A percentile compares a stretch with the other conserved stretches of the same genome.
phyloP scores from a whole-genome alignment of 37 sponge, comb jelly and placozoan genomes.

The Theonella swinhoei region DNA sequence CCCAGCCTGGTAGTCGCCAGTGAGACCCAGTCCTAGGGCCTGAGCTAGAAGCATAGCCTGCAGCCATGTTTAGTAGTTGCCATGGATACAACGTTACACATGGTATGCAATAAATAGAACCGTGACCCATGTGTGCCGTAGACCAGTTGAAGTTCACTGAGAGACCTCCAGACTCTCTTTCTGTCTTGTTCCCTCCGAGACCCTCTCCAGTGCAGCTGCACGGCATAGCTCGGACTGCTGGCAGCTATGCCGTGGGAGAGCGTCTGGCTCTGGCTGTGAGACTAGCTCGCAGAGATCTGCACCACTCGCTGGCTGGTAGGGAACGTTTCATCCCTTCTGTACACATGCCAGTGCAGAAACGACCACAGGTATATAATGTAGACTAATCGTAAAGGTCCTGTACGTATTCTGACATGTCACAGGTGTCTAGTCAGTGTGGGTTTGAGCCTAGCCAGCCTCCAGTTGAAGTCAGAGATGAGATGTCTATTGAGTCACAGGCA shows the following conservation, averaged over 20 bases:
- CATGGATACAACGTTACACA: slow-evolving; percentile 17
- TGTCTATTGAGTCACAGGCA: not conserved
- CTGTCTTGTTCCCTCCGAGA: too few species aligned
- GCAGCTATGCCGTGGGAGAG: not conserved
- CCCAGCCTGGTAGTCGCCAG: not conserved
- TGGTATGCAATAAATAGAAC: slow-evolving; percentile 27
- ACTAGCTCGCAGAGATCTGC: slow-evolving; percentile 60
- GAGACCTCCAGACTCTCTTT: too few species aligned
- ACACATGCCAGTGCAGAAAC: not conserved
- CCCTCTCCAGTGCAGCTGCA: slow-evolving; percentile 76
- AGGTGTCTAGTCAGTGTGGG: not conserved
- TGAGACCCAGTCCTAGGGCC: not conserved
- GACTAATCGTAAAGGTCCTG: too few species aligned
- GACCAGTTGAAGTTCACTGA: too few species aligned
- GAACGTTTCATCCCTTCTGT: too few species aligned
- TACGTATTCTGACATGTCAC: not conserved
- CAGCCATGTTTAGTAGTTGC: slow-evolving; percentile 9
- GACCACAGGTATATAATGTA: not conserved
- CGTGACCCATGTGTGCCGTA: too few species aligned
- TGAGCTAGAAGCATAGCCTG: not conserved
- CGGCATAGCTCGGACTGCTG: too few species aligned
- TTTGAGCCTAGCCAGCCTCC: not conserved
- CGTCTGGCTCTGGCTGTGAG: slow-evolving; percentile 56
- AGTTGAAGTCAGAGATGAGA: too few species aligned
- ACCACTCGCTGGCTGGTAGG: not conserved